These are phyloP conservation scores for Hemicrepidius hirtus DNA, from an alignment of 2,888 invertebrate genomes.

Conservation along the genomic window DNA sequence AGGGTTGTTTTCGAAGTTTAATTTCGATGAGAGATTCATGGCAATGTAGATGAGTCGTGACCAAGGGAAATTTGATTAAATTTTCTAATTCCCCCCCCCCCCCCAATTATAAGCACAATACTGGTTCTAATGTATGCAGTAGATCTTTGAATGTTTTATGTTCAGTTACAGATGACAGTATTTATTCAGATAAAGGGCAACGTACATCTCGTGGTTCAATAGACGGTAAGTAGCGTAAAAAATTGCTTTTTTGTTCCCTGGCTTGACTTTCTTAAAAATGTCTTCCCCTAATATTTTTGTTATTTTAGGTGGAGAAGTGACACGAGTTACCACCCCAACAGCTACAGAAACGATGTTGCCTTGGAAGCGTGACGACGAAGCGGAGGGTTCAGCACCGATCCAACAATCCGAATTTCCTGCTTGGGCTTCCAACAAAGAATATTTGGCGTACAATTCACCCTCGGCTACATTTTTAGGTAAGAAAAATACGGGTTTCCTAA, in stretches of 20 bases:
- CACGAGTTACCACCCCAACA: conserved; percentile 89
- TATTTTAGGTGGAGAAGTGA: conserved; percentile 76
- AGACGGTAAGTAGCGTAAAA: conserved; percentile 69
- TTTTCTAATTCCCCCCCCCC: too few species aligned
- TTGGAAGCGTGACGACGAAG: conserved; percentile 91
- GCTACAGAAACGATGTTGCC: conserved; percentile 93
- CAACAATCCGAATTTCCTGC: conserved; percentile 91
- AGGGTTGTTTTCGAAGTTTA: too few species aligned
- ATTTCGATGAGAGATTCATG: too few species aligned
- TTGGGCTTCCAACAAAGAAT: conserved; percentile 97
- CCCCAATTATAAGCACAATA: conserved; percentile 4
- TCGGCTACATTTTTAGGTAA: conserved; percentile 93
- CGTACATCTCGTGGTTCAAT: conserved; percentile 71
- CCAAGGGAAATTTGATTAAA: too few species aligned
- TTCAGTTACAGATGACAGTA: conserved; percentile 73
- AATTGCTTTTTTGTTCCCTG: background rate
- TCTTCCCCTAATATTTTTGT: background rate
- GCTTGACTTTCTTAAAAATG: background rate
- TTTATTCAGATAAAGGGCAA: conserved; percentile 71
- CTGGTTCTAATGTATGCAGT: conserved; percentile 30
- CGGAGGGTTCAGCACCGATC: conserved; percentile 77
- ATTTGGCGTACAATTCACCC: conserved; percentile 92
- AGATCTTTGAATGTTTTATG: conserved; percentile 50
- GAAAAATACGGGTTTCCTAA: background rate
- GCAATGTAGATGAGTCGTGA: too few species aligned